Conservation (phyloP, 2,797 vertebrate genomes). For the Dermochelys coriacea region DNA sequence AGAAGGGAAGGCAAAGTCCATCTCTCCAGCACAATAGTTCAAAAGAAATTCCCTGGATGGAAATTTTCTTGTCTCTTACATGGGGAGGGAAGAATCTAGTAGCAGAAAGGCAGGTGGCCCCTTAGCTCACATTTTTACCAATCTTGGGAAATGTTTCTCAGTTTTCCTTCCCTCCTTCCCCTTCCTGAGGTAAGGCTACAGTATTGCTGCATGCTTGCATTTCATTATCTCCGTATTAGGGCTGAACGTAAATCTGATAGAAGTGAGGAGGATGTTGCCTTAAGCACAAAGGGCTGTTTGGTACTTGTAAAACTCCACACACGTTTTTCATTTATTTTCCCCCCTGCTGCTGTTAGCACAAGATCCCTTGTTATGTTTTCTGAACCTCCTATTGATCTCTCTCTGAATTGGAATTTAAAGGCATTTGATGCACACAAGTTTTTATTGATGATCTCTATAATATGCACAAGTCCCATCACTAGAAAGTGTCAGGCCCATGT, state of each 20-base stretch:
- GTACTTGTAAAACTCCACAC: background rate
- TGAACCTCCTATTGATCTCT: background rate
- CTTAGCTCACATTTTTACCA: background rate
- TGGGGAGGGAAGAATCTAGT: background rate
- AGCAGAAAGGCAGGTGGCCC: background rate
- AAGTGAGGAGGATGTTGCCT: background rate
- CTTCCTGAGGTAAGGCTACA: background rate
- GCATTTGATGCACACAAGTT: background rate
- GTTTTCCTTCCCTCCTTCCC: background rate
- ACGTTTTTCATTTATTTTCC: background rate
- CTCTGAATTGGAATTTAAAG: background rate
- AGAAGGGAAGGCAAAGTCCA: background rate
- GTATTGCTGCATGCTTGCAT: background rate
- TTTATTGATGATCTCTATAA: background rate
- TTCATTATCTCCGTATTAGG: slow-evolving; percentile 9
- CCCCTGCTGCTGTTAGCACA: slow-evolving; percentile 10
- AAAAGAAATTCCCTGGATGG: background rate
- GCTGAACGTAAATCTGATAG: slow-evolving; percentile 1
- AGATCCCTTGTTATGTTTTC: background rate
- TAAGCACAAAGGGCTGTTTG: slow-evolving; percentile 3
- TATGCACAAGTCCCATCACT: background rate
- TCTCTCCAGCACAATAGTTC: background rate
- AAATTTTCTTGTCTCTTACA: background rate
- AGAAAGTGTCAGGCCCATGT: background rate
- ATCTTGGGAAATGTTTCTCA: background rate